These are phyloP conservation scores for Manis crassicaudata DNA, from an alignment of 2,797 vertebrate genomes.

Conservation along the genomic window DNA sequence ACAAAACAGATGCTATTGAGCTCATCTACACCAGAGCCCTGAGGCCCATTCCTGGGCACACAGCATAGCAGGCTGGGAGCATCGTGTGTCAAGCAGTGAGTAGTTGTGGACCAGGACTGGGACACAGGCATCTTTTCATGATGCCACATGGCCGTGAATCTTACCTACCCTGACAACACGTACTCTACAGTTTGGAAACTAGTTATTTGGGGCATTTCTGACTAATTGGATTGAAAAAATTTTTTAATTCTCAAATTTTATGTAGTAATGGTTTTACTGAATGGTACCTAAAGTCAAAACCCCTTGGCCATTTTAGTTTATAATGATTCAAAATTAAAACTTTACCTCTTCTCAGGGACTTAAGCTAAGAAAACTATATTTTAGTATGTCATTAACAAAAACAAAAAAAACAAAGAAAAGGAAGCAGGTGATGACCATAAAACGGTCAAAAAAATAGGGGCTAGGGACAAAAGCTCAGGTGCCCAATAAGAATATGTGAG, in stretches of 20 bases:
- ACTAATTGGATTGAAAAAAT: background rate
- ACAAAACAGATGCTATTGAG: background rate
- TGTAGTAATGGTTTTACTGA: conserved; percentile 32
- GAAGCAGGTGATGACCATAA: background rate
- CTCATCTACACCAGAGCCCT: background rate
- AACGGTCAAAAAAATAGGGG: background rate
- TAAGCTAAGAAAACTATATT: background rate
- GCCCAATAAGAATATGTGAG: background rate
- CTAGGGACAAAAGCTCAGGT: background rate
- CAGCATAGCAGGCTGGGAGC: background rate
- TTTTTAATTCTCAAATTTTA: background rate
- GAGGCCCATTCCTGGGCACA: background rate
- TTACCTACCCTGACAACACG: background rate
- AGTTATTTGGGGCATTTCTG: background rate
- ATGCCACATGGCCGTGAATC: background rate
- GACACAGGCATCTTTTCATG: background rate
- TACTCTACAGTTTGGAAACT: background rate
- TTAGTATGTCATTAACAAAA: conserved; percentile 19
- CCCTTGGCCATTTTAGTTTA: background rate
- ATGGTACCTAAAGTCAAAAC: background rate
- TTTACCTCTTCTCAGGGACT: background rate
- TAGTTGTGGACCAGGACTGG: background rate
- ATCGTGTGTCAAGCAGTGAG: background rate
- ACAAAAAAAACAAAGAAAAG: background rate
- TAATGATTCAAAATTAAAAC: conserved; percentile 42